Evolutionary conservation across 2,113 vertebrate genomes (phyloP).

Genomic region (Oriolus oriolus): DNA sequence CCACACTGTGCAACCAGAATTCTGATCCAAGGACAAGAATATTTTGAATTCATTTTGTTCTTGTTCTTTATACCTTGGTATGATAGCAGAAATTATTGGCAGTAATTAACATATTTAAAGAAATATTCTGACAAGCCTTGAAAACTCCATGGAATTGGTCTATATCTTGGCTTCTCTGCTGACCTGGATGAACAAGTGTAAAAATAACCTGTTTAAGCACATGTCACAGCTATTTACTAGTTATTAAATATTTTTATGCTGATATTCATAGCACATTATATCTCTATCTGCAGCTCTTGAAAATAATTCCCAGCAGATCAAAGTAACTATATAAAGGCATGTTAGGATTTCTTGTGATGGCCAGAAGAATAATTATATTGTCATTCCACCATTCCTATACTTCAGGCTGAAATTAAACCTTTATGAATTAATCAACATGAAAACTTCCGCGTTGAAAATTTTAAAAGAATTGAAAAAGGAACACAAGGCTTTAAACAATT

Average conservation of each 20-base stretch:
- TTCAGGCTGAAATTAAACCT: background rate
- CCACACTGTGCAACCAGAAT: background rate
- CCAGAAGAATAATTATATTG: background rate
- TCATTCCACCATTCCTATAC: background rate
- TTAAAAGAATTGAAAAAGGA: background rate
- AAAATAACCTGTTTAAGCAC: background rate
- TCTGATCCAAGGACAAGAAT: background rate
- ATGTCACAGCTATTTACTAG: background rate
- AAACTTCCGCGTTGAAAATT: background rate
- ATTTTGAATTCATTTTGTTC: background rate
- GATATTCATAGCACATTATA: background rate
- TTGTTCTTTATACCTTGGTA: background rate
- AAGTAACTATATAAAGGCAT: background rate
- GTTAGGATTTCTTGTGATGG: background rate
- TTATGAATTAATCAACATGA: background rate
- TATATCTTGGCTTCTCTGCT: background rate
- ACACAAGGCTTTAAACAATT: background rate
- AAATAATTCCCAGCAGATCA: background rate
- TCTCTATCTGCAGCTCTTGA: background rate
- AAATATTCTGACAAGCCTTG: background rate
- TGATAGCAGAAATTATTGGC: background rate
- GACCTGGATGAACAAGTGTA: background rate
- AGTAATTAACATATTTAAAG: background rate
- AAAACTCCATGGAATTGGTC: background rate
- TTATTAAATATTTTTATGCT: background rate